phyloP scores from a whole-genome alignment of 2,113 vertebrate genomes.

The Triplophysa dalaica region DNA sequence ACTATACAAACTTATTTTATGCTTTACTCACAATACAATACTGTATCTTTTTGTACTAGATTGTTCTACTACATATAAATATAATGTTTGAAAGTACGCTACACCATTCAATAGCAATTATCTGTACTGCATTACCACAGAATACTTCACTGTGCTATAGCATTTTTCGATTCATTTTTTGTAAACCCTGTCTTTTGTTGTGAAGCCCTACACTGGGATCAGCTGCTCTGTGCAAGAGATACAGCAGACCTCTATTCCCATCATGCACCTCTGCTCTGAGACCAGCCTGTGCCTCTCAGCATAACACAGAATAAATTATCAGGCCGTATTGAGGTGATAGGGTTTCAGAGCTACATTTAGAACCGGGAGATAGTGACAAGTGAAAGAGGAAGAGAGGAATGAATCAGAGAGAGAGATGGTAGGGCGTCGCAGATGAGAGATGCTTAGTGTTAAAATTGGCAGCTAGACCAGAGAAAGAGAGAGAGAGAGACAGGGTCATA shows the following conservation, averaged over 20 bases:
- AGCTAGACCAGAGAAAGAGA: slow-evolving; percentile 49
- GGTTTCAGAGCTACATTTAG: slow-evolving; percentile 44
- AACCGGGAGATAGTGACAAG: slow-evolving; percentile 57
- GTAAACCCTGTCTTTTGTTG: background rate
- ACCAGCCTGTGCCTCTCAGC: slow-evolving; percentile 10
- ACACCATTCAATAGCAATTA: background rate
- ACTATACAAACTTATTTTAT: background rate
- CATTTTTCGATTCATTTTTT: too few species aligned
- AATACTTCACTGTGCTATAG: too few species aligned
- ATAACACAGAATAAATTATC: slow-evolving; percentile 25
- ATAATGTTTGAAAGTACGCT: background rate
- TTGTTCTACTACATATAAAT: background rate
- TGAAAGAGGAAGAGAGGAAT: slow-evolving; percentile 48
- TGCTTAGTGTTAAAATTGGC: slow-evolving; percentile 37
- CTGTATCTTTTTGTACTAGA: background rate
- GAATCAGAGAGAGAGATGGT: slow-evolving; percentile 46
- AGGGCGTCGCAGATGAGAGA: slow-evolving; percentile 21
- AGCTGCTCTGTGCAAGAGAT: background rate
- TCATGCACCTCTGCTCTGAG: slow-evolving; percentile 28
- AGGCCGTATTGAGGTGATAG: background rate
- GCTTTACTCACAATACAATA: background rate
- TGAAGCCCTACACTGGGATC: background rate
- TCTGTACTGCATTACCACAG: too few species aligned
- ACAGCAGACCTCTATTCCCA: slow-evolving; percentile 11
- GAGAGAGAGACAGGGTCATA: slow-evolving; percentile 29